Evolutionary conservation across 2,888 invertebrate species (phyloP).

Genomic region (Leucophenga montana): DNA sequence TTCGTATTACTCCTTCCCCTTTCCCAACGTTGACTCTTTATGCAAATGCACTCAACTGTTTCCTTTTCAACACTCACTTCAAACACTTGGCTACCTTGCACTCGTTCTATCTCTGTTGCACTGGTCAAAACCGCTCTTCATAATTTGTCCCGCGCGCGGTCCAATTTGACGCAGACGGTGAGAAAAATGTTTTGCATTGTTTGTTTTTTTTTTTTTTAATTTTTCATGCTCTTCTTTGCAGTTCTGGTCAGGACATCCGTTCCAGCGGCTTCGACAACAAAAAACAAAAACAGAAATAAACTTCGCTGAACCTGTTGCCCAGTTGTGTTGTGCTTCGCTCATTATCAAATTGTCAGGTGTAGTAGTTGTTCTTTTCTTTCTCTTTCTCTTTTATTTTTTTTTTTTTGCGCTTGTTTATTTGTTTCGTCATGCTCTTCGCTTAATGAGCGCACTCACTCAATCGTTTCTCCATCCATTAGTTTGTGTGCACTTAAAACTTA

Average conservation of each 20-base stretch:
- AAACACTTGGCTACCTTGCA: background rate
- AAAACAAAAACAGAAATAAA: background rate
- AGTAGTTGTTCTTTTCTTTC: background rate
- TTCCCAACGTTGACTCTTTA: background rate
- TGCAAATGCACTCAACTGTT: conserved; percentile 16
- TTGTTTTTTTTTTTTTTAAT: conserved; percentile 46
- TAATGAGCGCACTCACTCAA: background rate
- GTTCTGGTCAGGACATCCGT: conserved; percentile 59
- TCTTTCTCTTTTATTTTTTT: background rate
- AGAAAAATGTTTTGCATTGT: conserved; percentile 66
- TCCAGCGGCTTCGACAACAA: conserved; percentile 28
- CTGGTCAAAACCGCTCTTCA: no score
- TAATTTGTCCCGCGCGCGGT: background rate
- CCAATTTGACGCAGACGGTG: conserved; percentile 42
- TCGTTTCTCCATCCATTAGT: no score
- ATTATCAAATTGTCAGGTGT: conserved; percentile 65
- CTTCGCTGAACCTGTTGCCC: conserved; percentile 16
- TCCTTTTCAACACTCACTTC: background rate
- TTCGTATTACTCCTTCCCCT: background rate
- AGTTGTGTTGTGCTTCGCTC: conserved; percentile 55
- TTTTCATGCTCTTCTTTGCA: conserved; percentile 19
- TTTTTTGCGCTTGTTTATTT: background rate
- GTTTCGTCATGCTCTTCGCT: conserved; percentile 20
- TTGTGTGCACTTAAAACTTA: background rate
- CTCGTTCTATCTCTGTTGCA: no score